Evolutionary conservation across 1,140 invertebrate species (phyloP).

Genomic region (Heterodera schachtii): DNA sequence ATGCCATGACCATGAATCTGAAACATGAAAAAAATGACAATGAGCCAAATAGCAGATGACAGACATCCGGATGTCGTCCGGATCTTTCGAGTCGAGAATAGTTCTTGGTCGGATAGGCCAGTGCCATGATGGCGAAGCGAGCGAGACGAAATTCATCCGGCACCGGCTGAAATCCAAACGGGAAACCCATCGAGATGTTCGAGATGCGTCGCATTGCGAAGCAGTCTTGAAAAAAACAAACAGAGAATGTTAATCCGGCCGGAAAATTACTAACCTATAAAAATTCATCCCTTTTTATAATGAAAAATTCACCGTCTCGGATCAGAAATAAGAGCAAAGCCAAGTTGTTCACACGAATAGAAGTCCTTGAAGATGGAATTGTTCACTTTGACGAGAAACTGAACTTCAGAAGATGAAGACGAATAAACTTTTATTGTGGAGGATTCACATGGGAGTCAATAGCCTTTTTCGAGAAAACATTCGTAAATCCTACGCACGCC

Average conservation of each 20-base stretch:
- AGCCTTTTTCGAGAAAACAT: too few relatives aligned
- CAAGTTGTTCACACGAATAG: neutral
- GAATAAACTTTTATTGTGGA: too few relatives aligned
- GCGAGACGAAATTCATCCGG: neutral
- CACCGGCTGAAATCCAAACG: neutral
- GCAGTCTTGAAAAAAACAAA: neutral
- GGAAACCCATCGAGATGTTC: neutral
- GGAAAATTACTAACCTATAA: too few relatives aligned
- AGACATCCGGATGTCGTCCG: neutral
- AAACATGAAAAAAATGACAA: neutral
- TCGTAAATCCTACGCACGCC: neutral
- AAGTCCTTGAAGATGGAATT: slow-evolving; percentile 4
- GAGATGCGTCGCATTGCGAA: neutral
- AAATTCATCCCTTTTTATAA: neutral
- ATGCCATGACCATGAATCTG: neutral
- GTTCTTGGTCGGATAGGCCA: neutral
- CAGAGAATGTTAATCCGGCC: too few relatives aligned
- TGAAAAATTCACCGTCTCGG: neutral
- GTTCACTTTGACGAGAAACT: slow-evolving; percentile 3
- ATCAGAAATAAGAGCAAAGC: neutral
- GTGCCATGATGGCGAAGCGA: neutral
- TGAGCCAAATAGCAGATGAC: neutral
- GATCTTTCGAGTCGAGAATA: neutral
- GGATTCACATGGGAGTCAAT: too few relatives aligned
- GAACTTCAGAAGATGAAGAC: neutral